These are phyloP conservation scores for Vombatus ursinus DNA, from an alignment of 2,113 vertebrate genomes.

Conservation along the genomic window DNA sequence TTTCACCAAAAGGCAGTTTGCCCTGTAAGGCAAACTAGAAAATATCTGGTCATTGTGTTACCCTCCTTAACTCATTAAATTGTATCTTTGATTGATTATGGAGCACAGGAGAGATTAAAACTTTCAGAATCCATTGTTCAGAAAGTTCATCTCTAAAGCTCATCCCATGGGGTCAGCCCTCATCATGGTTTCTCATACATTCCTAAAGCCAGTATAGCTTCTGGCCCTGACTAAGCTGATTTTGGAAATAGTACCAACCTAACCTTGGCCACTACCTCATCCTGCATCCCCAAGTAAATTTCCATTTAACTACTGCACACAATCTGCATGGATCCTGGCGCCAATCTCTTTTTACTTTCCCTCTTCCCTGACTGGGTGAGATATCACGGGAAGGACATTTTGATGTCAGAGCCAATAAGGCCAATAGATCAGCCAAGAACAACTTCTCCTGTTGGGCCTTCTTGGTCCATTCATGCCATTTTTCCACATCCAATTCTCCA, in stretches of 20 bases:
- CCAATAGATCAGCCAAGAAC: constrained; percentile 19
- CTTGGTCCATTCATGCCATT: constrained; percentile 19
- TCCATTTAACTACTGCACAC: constrained; percentile 1
- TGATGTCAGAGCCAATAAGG: constrained; percentile 47
- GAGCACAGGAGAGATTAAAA: constrained; percentile 8
- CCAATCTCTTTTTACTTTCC: constrained; percentile 18
- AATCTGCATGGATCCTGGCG: constrained; percentile 13
- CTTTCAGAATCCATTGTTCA: constrained; percentile 16
- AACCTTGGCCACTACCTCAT: constrained; percentile 18
- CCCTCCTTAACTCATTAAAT: constrained; percentile 10
- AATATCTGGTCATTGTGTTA: neutral
- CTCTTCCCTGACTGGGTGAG: constrained; percentile 18
- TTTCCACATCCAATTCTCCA: constrained; percentile 50
- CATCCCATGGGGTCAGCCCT: neutral
- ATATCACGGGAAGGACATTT: constrained; percentile 26
- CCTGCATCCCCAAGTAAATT: constrained; percentile 28
- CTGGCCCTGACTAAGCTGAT: constrained; percentile 37
- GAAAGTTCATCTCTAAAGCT: constrained; percentile 42
- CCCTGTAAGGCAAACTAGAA: neutral
- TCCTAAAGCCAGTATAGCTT: constrained; percentile 48
- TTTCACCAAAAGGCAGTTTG: constrained; percentile 12
- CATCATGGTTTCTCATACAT: constrained; percentile 18
- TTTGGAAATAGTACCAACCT: constrained; percentile 21
- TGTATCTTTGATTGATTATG: constrained; percentile 9
- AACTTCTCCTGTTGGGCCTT: constrained; percentile 15